These are phyloP conservation scores for Mallotus villosus DNA, from an alignment of 2,797 vertebrate species.

Conservation along the genomic window DNA sequence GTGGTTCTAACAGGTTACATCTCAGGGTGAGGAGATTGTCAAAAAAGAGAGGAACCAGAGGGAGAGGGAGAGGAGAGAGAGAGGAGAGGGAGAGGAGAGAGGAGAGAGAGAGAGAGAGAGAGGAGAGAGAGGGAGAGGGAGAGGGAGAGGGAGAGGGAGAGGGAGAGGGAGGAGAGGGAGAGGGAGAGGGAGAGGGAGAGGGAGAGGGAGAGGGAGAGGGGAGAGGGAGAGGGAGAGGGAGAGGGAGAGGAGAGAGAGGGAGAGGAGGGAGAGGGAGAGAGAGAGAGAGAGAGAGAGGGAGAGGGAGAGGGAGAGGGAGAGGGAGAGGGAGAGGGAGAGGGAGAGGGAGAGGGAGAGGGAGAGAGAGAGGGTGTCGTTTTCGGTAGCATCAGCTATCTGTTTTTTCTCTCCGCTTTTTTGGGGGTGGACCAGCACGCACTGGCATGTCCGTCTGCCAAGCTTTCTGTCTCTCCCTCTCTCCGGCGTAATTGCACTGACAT, in stretches of 20 bases:
- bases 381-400: slow-evolving; percentile 8
- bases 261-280: slow-evolving; percentile 9
- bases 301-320: slow-evolving; percentile 3
- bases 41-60: slow-evolving; percentile 1
- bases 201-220: slow-evolving; percentile 8
- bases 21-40: neutral
- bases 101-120: neutral
- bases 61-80: slow-evolving; percentile 10
- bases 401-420: neutral
- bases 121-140: no score
- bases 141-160: no score
- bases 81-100: neutral
- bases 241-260: slow-evolving; percentile 3
- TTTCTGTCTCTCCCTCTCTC: slow-evolving; percentile 26
- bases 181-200: no score
- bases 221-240: neutral
- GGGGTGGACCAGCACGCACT: slow-evolving; percentile 15
- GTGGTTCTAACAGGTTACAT: slow-evolving; percentile 30
- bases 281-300: neutral
- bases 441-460: slow-evolving; percentile 57
- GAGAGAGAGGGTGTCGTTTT: neutral
- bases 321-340: slow-evolving; percentile 7
- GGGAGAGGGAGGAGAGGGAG: neutral
- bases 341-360: neutral
- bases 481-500: slow-evolving; percentile 66